These are phyloP conservation scores for Diadegma fenestrale DNA, from an alignment of 2,888 invertebrate species.

Conservation along the genomic window DNA sequence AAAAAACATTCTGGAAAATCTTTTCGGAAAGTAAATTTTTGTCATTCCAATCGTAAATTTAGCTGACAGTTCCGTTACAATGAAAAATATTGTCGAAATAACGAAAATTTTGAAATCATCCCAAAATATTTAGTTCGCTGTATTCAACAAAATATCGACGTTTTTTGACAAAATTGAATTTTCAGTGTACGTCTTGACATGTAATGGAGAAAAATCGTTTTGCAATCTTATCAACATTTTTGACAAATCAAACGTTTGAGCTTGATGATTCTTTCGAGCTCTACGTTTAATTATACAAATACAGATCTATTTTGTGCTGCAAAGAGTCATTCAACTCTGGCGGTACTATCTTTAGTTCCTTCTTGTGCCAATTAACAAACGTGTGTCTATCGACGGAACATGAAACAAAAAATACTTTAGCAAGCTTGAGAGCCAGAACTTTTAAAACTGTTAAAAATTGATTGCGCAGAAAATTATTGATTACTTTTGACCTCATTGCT, in stretches of 20 bases:
- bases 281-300: neutral
- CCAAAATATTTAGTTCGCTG: no score
- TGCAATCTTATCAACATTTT: neutral
- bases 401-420: neutral
- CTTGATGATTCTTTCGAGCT: neutral
- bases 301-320: neutral
- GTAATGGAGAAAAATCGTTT: neutral
- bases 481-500: neutral
- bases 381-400: neutral
- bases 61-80: no score
- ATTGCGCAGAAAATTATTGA: neutral
- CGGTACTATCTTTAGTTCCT: conserved; percentile 16
- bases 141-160: no score
- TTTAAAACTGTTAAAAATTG: neutral
- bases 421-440: neutral
- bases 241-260: neutral
- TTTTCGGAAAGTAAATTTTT: no score
- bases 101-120: no score
- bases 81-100: no score
- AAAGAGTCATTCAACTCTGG: conserved; percentile 16
- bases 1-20: no score
- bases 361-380: conserved; percentile 23
- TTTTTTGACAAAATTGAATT: no score
- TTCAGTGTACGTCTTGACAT: no score
- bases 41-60: no score